Conservation (phyloP, 1,140 invertebrate species). For the Psix sp. region DNA sequence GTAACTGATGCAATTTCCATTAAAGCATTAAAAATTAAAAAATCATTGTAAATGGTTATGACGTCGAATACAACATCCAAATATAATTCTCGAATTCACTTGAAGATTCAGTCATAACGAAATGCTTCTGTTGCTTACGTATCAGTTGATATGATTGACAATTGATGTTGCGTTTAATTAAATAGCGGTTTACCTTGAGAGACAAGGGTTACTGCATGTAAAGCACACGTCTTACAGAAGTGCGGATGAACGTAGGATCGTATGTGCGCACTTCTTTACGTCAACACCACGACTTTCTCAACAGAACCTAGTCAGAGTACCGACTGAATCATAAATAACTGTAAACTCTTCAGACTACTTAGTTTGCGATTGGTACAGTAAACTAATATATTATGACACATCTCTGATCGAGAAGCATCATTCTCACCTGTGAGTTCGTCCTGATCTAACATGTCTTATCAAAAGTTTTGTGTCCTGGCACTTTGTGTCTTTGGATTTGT, state of each 20-base stretch:
- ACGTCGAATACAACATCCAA: no score
- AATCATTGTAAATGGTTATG: no score
- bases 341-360: not conserved
- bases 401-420: no score
- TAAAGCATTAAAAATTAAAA: no score
- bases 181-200: constrained; percentile 35
- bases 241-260: constrained; percentile 11
- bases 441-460: no score
- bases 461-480: no score
- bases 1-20: no score
- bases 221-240: constrained; percentile 6
- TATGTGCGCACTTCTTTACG: constrained; percentile 25
- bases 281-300: constrained; percentile 26
- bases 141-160: constrained; percentile 11
- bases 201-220: constrained; percentile 18
- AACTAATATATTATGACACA: no score
- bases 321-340: constrained; percentile 28
- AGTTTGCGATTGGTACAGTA: constrained; percentile 8
- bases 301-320: not conserved
- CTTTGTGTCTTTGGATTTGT: no score
- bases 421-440: no score
- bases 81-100: not conserved
- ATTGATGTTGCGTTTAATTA: constrained; percentile 13
- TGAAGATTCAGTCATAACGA: no score
- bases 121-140: no score